Evolutionary conservation across 2,113 vertebrate genomes (phyloP).

Genomic region (Microcebus griseorufus): DNA sequence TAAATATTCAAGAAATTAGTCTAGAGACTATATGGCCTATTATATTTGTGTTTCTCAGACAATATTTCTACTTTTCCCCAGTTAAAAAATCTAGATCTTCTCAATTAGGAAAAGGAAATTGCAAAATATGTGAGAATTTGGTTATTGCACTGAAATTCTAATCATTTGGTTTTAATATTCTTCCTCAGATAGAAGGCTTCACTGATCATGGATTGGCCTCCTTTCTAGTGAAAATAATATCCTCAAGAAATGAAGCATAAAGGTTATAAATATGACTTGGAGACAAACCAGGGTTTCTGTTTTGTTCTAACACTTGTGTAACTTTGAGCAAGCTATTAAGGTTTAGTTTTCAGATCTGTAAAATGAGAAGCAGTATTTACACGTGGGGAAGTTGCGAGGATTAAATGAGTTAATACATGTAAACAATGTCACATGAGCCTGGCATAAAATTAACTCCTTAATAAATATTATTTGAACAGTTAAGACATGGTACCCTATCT

Average conservation of each 20-base stretch:
- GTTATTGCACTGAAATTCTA: background rate
- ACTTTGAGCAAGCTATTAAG: background rate
- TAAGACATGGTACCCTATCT: background rate
- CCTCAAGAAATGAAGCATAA: background rate
- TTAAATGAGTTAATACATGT: background rate
- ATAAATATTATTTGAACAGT: constrained; percentile 5
- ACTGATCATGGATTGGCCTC: background rate
- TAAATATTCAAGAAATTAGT: background rate
- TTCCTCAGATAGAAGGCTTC: background rate
- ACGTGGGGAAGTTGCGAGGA: background rate
- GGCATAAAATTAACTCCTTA: background rate
- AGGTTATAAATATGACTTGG: background rate
- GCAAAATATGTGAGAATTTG: constrained; percentile 14
- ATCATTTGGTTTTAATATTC: background rate
- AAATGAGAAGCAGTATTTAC: background rate
- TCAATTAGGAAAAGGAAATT: background rate
- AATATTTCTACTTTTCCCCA: background rate
- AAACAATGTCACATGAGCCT: background rate
- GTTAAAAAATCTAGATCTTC: background rate
- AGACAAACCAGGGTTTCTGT: background rate
- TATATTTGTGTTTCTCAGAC: background rate
- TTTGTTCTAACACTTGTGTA: background rate
- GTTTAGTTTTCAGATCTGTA: background rate
- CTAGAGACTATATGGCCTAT: background rate
- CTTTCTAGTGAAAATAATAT: background rate